Percentiles rank a stretch among this genome's conserved stretches.
Evolutionary conservation across 2,888 invertebrate species (phyloP).

Genomic region (Neoaliturus tenellus): DNA sequence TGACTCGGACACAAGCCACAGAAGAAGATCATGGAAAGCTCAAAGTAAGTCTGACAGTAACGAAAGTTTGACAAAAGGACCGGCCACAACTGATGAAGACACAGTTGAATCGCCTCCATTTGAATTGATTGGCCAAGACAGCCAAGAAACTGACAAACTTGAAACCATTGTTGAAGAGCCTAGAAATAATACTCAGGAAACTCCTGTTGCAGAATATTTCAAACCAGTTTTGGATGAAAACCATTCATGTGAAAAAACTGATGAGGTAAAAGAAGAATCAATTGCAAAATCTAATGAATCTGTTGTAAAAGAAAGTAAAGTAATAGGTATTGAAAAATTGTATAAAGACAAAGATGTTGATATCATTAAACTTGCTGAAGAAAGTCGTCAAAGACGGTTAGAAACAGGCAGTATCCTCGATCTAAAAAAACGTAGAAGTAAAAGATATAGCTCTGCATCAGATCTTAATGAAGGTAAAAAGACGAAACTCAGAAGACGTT

Average conservation of each 20-base stretch:
- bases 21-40: conserved; percentile 17
- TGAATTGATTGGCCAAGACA: conserved; percentile 35
- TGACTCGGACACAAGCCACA: background rate
- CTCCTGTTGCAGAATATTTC: background rate
- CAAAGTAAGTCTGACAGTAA: background rate
- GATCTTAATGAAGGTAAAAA: background rate
- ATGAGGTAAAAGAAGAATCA: background rate
- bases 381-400: conserved; percentile 4
- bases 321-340: background rate
- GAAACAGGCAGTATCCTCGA: conserved; percentile 41
- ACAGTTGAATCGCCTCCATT: conserved; percentile 38
- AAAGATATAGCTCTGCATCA: conserved; percentile 11
- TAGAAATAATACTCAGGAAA: background rate
- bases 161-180: background rate
- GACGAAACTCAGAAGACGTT: conserved; percentile 1
- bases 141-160: conserved; percentile 23
- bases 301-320: background rate
- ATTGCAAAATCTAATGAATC: background rate
- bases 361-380: conserved; percentile 12
- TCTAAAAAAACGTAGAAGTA: conserved; percentile 9
- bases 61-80: background rate
- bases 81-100: background rate
- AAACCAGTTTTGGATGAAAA: background rate
- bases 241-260: background rate
- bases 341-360: background rate